Conservation (phyloP, 2,888 invertebrate species). For the Helicoverpa assulta region DNA sequence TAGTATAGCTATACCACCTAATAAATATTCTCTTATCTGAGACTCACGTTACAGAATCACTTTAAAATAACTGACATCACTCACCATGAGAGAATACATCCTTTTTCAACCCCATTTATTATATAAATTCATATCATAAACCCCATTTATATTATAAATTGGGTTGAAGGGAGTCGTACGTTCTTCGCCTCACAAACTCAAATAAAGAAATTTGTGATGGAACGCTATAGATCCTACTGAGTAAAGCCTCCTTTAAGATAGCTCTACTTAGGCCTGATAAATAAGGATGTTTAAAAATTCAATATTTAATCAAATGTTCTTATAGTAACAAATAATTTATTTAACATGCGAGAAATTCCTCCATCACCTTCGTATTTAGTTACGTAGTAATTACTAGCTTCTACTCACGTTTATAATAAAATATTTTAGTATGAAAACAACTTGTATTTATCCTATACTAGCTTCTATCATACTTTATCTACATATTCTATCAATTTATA, state of each 20-base stretch:
- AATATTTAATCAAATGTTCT: too few relatives aligned
- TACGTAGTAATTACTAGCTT: too few relatives aligned
- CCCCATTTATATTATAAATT: conserved; percentile 62
- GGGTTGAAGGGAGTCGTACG: conserved; percentile 52
- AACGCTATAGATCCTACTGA: conserved; percentile 26
- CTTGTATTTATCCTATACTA: too few relatives aligned
- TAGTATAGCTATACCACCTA: too few relatives aligned
- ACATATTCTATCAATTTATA: too few relatives aligned
- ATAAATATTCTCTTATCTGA: not conserved
- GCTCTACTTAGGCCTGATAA: conserved; percentile 1
- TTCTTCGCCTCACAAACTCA: conserved; percentile 55
- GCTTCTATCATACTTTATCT: too few relatives aligned
- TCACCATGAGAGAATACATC: conserved; percentile 34
- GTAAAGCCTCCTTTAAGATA: conserved; percentile 20
- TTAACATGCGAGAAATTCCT: too few relatives aligned
- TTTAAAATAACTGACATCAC: conserved; percentile 19
- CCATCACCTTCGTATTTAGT: too few relatives aligned
- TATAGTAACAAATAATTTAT: too few relatives aligned
- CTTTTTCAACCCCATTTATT: conserved; percentile 48
- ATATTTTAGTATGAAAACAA: too few relatives aligned
- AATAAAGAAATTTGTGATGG: conserved; percentile 57
- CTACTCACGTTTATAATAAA: too few relatives aligned
- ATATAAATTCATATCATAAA: conserved; percentile 59
- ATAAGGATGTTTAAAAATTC: too few relatives aligned
- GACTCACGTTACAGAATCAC: conserved; percentile 8